These are phyloP conservation scores for Aselliscus stoliczkanus DNA, from an alignment of 2,797 vertebrate genomes.

Conservation along the genomic window DNA sequence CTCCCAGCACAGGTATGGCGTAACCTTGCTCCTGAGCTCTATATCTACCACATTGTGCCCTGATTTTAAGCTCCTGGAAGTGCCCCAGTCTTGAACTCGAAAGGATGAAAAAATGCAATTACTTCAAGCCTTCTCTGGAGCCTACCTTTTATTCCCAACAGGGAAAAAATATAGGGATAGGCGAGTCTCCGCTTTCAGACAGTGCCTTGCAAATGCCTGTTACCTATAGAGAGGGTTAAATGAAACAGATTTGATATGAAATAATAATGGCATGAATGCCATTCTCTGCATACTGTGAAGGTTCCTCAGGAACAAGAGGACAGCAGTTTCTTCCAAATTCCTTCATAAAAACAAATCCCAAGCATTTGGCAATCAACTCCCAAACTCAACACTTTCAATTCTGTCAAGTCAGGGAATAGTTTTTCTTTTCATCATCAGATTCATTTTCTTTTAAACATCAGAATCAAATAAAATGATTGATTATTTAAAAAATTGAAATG, in stretches of 20 bases:
- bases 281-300: not conserved
- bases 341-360: not conserved
- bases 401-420: not conserved
- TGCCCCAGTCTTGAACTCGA: not conserved
- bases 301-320: not conserved
- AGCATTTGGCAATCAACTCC: not conserved
- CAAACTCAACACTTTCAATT: not conserved
- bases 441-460: not conserved
- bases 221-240: not conserved
- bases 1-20: not conserved
- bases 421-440: not conserved
- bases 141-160: not conserved
- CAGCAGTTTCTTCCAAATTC: not conserved
- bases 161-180: not conserved
- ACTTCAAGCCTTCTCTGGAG: not conserved
- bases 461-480: not conserved
- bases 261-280: not conserved
- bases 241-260: not conserved
- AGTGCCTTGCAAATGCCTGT: not conserved
- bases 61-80: not conserved
- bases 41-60: not conserved
- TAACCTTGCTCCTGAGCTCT: not conserved
- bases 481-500: constrained; percentile 38
- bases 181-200: not conserved
- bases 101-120: not conserved